Evolutionary conservation across 2,113 vertebrate genomes (phyloP).

Genomic region (Isurus oxyrinchus): DNA sequence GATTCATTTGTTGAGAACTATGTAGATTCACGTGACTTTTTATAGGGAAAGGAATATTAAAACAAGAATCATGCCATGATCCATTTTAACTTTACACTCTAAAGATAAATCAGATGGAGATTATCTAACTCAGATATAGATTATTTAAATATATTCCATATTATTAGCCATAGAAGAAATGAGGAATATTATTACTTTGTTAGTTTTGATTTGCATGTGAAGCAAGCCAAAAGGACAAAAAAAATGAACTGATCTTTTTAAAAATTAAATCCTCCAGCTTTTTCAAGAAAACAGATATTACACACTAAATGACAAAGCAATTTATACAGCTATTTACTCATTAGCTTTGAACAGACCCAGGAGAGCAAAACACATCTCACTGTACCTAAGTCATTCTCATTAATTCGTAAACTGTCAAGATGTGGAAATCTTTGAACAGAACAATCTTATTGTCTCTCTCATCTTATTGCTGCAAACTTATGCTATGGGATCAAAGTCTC

Average conservation of each 20-base stretch:
- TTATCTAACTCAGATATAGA: neutral
- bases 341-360: constrained; percentile 29
- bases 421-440: neutral
- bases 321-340: constrained; percentile 35
- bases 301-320: neutral
- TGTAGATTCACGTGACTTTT: neutral
- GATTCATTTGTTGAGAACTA: neutral
- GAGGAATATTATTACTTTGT: neutral
- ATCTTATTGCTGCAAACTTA: neutral
- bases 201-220: neutral
- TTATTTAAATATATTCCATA: neutral
- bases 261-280: neutral
- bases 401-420: constrained; percentile 23
- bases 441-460: neutral
- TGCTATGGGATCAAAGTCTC: neutral
- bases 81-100: neutral
- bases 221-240: neutral
- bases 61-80: neutral
- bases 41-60: neutral
- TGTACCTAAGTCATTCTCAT: constrained; percentile 11
- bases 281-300: neutral
- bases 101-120: neutral
- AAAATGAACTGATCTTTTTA: neutral
- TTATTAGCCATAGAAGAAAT: neutral
- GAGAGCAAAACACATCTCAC: neutral